Conservation (phyloP, 2,113 vertebrate species). For the Athene noctua region DNA sequence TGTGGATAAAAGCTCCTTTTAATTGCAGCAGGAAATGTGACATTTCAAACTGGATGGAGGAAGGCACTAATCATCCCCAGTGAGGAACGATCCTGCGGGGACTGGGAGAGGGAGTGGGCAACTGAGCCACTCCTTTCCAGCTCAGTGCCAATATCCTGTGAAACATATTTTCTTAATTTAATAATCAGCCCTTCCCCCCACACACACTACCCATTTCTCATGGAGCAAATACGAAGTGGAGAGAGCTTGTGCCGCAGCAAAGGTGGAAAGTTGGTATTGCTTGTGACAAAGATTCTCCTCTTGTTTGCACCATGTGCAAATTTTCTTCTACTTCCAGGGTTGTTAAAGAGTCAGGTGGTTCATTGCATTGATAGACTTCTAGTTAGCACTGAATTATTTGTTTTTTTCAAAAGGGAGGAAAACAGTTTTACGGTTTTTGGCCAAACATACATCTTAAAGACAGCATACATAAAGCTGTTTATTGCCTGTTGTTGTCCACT, state of each 20-base stretch:
- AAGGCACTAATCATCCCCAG: background rate
- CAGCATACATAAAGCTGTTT: background rate
- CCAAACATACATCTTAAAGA: background rate
- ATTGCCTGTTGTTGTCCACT: background rate
- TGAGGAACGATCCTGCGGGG: rapidly evolving
- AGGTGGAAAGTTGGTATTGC: background rate
- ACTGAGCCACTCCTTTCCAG: background rate
- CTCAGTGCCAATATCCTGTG: background rate
- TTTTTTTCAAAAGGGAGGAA: background rate
- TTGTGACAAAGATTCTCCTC: background rate
- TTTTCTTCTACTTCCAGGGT: background rate
- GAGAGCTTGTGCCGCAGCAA: background rate
- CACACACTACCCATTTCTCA: background rate
- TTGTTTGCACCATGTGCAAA: background rate
- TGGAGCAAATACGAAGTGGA: background rate
- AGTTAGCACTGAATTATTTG: background rate
- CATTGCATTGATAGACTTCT: background rate
- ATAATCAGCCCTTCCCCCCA: background rate
- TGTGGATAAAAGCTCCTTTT: background rate
- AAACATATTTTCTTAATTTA: background rate
- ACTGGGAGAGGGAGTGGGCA: background rate
- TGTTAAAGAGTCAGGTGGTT: background rate
- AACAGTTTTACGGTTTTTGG: background rate
- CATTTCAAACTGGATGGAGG: background rate
- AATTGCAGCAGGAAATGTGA: conserved; percentile 28